Conservation (phyloP, 2,888 invertebrate species). For the Cacoxenus indagator region DNA sequence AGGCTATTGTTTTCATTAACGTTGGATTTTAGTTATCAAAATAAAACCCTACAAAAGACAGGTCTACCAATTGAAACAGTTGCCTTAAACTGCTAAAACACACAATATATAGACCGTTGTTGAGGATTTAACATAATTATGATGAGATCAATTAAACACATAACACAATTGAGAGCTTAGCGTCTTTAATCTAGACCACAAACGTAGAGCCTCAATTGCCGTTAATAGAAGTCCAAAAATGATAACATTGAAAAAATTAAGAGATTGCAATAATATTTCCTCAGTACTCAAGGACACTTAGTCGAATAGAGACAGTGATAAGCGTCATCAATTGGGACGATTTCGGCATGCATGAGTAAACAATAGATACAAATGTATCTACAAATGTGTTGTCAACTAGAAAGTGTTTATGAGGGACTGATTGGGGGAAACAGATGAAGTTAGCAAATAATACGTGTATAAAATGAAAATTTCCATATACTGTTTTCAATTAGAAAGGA, state of each 20-base stretch:
- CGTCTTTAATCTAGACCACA: neutral
- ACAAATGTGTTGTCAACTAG: neutral
- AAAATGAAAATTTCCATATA: slow-evolving; percentile 24
- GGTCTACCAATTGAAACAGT: no score
- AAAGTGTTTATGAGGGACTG: neutral
- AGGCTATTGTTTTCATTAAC: no score
- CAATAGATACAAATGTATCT: slow-evolving; percentile 24
- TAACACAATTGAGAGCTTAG: neutral
- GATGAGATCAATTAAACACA: no score
- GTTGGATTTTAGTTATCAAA: no score
- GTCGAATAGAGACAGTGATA: slow-evolving; percentile 11
- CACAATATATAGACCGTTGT: no score
- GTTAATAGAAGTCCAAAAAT: neutral
- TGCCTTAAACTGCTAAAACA: no score
- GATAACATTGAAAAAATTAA: neutral
- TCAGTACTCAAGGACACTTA: slow-evolving; percentile 47
- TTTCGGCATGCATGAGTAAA: slow-evolving; percentile 40
- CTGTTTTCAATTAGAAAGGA: slow-evolving; percentile 61
- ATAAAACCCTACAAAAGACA: no score
- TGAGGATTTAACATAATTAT: no score
- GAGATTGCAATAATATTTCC: slow-evolving; percentile 24
- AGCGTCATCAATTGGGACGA: slow-evolving; percentile 34
- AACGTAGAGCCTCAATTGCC: neutral
- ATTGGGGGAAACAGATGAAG: neutral
- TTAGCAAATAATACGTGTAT: neutral